phyloP scores from a whole-genome alignment of 2,888 invertebrate species.

The Portevinia maculata region DNA sequence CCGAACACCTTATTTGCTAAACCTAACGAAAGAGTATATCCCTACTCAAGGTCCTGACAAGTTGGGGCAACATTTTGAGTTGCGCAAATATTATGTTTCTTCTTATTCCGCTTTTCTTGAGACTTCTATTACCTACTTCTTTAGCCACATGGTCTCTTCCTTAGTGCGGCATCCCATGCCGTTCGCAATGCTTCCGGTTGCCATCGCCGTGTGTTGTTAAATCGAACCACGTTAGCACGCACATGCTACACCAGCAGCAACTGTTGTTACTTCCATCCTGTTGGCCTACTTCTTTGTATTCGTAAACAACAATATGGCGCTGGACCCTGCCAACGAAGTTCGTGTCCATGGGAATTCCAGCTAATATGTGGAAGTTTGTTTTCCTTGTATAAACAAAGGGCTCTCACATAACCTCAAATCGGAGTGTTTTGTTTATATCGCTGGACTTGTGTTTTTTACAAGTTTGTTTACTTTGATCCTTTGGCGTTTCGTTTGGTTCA shows the following conservation, averaged over 20 bases:
- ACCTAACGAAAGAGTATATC: slow-evolving; percentile 64
- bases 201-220: slow-evolving; percentile 72
- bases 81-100: slow-evolving; percentile 59
- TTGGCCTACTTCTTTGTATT: slow-evolving; percentile 71
- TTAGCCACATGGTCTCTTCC: slow-evolving; percentile 53
- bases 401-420: slow-evolving; percentile 54
- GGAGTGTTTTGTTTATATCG: slow-evolving; percentile 65
- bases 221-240: slow-evolving; percentile 73
- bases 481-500: slow-evolving; percentile 35
- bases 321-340: slow-evolving; percentile 58
- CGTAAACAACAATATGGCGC: slow-evolving; percentile 72
- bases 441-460: slow-evolving; percentile 16
- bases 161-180: slow-evolving; percentile 64
- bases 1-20: slow-evolving; percentile 40
- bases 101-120: slow-evolving; percentile 44
- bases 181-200: slow-evolving; percentile 72
- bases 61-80: slow-evolving; percentile 65
- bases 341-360: slow-evolving; percentile 69
- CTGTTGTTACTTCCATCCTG: slow-evolving; percentile 64
- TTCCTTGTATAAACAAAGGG: slow-evolving; percentile 64
- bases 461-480: slow-evolving; percentile 71
- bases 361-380: slow-evolving; percentile 64
- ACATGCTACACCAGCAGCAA: slow-evolving; percentile 58
- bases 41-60: slow-evolving; percentile 24
- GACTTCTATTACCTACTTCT: slow-evolving; percentile 44